A percentile compares a stretch with the other conserved stretches of the same genome.
These are phyloP conservation scores for Empidonax traillii DNA, from an alignment of 2,113 vertebrate species.

Conservation along the genomic window DNA sequence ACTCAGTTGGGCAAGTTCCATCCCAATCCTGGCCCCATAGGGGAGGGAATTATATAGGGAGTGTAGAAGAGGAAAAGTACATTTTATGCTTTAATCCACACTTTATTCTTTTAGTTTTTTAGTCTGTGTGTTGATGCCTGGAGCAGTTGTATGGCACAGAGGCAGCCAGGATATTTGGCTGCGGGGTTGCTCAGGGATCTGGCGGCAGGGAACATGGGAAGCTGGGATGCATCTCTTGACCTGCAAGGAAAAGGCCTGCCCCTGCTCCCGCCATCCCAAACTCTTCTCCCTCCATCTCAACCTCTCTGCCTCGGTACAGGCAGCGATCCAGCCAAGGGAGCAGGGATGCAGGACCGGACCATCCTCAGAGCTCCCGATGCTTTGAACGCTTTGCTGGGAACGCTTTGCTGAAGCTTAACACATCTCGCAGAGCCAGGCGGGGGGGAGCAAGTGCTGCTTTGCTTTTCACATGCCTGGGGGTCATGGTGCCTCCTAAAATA, in stretches of 20 bases:
- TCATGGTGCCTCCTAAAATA: conserved; percentile 59
- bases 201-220: fast-evolving
- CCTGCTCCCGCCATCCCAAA: not conserved
- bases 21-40: not conserved
- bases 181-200: not conserved
- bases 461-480: conserved; percentile 43
- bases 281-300: not conserved
- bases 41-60: not conserved
- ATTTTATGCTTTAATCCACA: not conserved
- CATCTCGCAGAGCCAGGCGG: not conserved
- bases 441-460: not conserved
- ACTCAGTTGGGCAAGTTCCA: not conserved
- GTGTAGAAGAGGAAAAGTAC: fast-evolving
- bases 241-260: not conserved
- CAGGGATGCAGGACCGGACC: not conserved
- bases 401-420: not conserved
- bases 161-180: not conserved
- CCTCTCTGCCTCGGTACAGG: not conserved
- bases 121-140: not conserved
- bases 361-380: not conserved
- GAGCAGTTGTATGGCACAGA: fast-evolving
- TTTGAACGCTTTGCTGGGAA: not conserved
- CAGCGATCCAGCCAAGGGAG: fast-evolving
- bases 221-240: fast-evolving
- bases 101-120: not conserved